phyloP scores from a whole-genome alignment of 2,113 vertebrate genomes.

The Gopherus flavomarginatus region DNA sequence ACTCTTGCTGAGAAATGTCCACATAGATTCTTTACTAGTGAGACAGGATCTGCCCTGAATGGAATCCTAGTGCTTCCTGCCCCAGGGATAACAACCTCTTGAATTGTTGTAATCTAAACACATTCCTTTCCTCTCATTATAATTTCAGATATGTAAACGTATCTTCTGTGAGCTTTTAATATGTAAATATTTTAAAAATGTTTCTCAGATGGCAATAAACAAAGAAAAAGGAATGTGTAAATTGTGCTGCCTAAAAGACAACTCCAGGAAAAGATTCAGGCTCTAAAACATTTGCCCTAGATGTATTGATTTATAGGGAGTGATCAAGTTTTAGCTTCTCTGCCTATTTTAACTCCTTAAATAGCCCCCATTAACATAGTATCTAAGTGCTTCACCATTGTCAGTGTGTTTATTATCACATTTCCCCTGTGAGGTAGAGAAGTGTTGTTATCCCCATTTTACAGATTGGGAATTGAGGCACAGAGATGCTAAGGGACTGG shows the following conservation, averaged over 20 bases:
- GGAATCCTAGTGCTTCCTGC: neutral
- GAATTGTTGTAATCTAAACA: neutral
- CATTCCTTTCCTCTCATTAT: slow-evolving; percentile 4
- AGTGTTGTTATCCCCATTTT: neutral
- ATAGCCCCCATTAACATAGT: neutral
- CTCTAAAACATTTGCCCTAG: neutral
- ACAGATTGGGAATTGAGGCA: neutral
- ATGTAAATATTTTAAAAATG: slow-evolving; percentile 33
- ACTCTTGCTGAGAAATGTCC: neutral
- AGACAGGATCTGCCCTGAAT: neutral
- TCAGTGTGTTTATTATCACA: too few relatives aligned
- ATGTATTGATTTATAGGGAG: neutral
- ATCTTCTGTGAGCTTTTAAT: neutral
- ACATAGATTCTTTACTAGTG: neutral
- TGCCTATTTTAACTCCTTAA: neutral
- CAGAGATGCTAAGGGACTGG: neutral
- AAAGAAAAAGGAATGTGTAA: neutral
- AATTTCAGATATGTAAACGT: slow-evolving; percentile 31
- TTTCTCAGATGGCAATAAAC: slow-evolving; percentile 20
- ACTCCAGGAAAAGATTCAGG: neutral
- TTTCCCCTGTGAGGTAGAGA: neutral
- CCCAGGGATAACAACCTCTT: neutral
- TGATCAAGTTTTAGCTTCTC: neutral
- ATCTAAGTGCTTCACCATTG: neutral
- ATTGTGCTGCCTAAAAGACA: neutral